Evolutionary conservation across 1,140 invertebrate species (phyloP).

Genomic region (Nasonia vitripennis): DNA sequence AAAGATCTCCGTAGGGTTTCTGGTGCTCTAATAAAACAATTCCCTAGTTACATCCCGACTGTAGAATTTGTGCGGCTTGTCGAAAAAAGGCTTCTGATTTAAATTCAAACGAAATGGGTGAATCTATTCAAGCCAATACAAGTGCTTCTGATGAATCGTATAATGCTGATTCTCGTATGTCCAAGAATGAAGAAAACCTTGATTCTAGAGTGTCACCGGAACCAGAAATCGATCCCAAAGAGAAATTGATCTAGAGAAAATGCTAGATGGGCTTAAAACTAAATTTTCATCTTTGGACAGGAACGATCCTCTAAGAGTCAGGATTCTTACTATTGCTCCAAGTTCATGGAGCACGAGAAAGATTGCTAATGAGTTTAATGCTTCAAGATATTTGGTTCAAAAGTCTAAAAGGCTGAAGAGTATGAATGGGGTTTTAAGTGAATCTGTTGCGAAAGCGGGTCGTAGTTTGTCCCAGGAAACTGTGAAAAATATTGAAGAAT

Average conservation of each 20-base stretch:
- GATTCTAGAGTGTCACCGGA: conserved; percentile 8
- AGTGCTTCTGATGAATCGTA: not conserved
- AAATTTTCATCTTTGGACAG: not conserved
- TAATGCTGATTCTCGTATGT: conserved; percentile 26
- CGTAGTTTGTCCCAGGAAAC: not conserved
- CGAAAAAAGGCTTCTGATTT: not conserved
- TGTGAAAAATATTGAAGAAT: not conserved
- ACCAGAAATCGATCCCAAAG: not conserved
- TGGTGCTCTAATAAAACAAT: conserved; percentile 12
- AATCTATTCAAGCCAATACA: conserved; percentile 31
- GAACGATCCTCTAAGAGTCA: no score
- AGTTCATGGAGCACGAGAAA: not conserved
- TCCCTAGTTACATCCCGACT: conserved; percentile 13
- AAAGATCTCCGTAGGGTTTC: not conserved
- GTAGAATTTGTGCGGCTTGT: not conserved
- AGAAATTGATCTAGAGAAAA: conserved; percentile 20
- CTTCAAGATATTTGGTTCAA: conserved; percentile 8
- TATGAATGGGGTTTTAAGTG: no score
- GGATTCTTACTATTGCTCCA: no score
- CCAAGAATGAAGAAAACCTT: conserved; percentile 14
- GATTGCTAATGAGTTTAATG: conserved; percentile 6
- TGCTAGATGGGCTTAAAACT: conserved; percentile 15
- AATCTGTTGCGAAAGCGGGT: not conserved
- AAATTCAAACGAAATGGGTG: conserved; percentile 3
- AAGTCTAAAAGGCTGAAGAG: not conserved